phyloP scores from a whole-genome alignment of 2,113 vertebrate genomes.

The Lepisosteus osseus region DNA sequence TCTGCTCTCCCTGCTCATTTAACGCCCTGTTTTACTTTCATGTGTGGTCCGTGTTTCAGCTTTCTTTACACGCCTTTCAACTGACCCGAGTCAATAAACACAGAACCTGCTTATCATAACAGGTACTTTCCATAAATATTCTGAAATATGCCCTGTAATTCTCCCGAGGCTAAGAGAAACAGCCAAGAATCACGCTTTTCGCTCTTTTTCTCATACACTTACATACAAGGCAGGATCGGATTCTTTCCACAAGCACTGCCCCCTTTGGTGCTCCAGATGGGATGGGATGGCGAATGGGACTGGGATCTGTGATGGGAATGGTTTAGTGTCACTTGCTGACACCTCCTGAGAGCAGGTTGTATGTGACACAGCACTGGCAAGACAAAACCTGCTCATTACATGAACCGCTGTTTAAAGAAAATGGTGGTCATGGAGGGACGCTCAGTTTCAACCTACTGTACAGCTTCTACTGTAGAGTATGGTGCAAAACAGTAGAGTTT shows the following conservation, averaged over 20 bases:
- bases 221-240: neutral
- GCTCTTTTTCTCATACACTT: conserved; percentile 31
- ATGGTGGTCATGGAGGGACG: neutral
- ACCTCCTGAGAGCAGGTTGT: too few species aligned
- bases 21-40: conserved; percentile 31
- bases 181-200: conserved; percentile 39
- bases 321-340: conserved; percentile 30
- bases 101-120: conserved; percentile 56
- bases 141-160: conserved; percentile 52
- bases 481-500: too few species aligned
- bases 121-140: conserved; percentile 64
- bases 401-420: too few species aligned
- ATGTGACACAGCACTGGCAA: too few species aligned
- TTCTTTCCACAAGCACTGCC: conserved; percentile 20
- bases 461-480: too few species aligned
- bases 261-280: conserved; percentile 43
- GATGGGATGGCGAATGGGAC: conserved; percentile 14
- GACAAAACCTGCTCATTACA: neutral
- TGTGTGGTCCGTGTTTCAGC: conserved; percentile 50
- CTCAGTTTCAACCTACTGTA: neutral
- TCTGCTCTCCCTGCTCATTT: neutral
- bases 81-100: conserved; percentile 55
- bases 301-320: conserved; percentile 15
- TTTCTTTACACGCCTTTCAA: conserved; percentile 41
- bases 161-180: conserved; percentile 51